Percentiles rank a stretch among this genome's conserved stretches.
These are phyloP conservation scores for Sceliomorpha sp. DNA, from an alignment of 2,888 invertebrate genomes.

Conservation along the genomic window DNA sequence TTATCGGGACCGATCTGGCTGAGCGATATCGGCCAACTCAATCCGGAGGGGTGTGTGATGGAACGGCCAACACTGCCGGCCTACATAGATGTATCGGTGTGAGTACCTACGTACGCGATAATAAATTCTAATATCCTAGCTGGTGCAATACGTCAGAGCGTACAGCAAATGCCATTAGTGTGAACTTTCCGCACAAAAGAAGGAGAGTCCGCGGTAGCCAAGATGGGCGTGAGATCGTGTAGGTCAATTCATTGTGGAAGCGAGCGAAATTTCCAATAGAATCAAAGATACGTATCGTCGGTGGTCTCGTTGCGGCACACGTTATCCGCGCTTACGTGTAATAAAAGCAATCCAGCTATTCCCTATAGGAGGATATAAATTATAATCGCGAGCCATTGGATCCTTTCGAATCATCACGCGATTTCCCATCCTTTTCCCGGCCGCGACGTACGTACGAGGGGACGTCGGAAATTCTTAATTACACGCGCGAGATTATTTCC, in stretches of 20 bases:
- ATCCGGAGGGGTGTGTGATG: slow-evolving; percentile 50
- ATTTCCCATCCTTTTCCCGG: too few relatives aligned
- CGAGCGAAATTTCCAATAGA: slow-evolving; percentile 10
- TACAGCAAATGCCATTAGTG: slow-evolving; percentile 72
- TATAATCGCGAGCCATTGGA: too few relatives aligned
- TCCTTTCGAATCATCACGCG: too few relatives aligned
- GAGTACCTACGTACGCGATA: slow-evolving; percentile 66
- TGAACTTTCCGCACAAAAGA: slow-evolving; percentile 73
- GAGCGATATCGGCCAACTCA: slow-evolving; percentile 53
- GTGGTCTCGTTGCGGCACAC: too few relatives aligned
- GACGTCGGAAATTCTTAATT: slow-evolving; percentile 30
- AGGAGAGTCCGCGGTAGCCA: slow-evolving; percentile 56
- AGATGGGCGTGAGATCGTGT: slow-evolving; percentile 61
- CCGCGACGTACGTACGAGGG: too few relatives aligned
- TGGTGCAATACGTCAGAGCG: slow-evolving; percentile 58
- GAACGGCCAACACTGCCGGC: slow-evolving; percentile 64
- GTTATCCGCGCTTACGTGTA: too few relatives aligned
- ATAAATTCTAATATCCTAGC: slow-evolving; percentile 71
- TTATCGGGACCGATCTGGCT: slow-evolving; percentile 50
- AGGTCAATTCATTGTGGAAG: slow-evolving; percentile 66
- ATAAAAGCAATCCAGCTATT: too few relatives aligned
- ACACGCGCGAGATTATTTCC: slow-evolving; percentile 36
- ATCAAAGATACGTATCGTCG: too few relatives aligned
- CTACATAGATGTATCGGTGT: too few relatives aligned
- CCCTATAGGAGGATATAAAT: too few relatives aligned